Evolutionary conservation across 2,888 invertebrate genomes (phyloP).

Genomic region (Tenthredo scrophulariae): DNA sequence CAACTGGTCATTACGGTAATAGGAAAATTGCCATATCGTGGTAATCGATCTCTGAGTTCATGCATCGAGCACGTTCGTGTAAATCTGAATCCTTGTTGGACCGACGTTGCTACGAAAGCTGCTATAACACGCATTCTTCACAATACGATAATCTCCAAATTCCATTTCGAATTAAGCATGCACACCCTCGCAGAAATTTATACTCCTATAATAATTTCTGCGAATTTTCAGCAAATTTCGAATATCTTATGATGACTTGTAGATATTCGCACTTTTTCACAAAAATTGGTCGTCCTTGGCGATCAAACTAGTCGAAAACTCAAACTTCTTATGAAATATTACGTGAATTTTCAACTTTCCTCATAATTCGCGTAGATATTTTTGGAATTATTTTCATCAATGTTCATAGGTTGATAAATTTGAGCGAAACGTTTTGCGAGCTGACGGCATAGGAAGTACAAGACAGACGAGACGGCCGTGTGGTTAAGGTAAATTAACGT

Average conservation of each 20-base stretch:
- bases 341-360: background rate
- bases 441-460: background rate
- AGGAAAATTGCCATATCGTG: constrained; percentile 59
- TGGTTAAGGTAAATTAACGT: constrained; percentile 24
- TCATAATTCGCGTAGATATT: background rate
- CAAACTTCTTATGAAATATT: no score
- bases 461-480: background rate
- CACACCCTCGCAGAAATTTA: background rate
- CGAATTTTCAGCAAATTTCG: no score
- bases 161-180: background rate
- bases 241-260: no score
- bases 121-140: background rate
- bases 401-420: background rate
- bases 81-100: background rate
- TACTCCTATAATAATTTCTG: no score
- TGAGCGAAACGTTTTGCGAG: background rate
- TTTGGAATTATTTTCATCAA: no score
- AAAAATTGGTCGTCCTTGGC: no score
- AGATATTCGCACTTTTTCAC: no score
- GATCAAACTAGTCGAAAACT: no score
- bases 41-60: constrained; percentile 30
- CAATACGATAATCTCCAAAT: background rate
- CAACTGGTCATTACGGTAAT: constrained; percentile 66
- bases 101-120: background rate
- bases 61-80: background rate